These are phyloP conservation scores for Caenorhabditis sp. DNA, from an alignment of 2,888 invertebrate genomes.

Conservation along the genomic window DNA sequence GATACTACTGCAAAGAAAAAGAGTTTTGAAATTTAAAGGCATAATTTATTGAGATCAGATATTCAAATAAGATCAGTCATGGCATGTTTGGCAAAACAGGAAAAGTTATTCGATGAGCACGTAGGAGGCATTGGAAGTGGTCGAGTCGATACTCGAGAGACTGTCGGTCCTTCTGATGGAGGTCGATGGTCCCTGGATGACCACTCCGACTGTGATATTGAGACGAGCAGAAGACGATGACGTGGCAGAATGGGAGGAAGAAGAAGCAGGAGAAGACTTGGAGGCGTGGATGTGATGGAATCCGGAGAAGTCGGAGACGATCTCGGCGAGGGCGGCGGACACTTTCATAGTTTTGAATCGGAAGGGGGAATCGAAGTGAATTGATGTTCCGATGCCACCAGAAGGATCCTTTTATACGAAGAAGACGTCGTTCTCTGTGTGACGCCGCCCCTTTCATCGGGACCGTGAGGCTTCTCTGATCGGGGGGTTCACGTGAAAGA, in stretches of 20 bases:
- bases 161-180: conserved; percentile 5
- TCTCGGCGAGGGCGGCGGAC: conserved; percentile 31
- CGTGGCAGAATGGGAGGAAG: conserved; percentile 4
- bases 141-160: conserved; percentile 16
- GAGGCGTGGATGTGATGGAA: conserved; percentile 32
- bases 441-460: not conserved
- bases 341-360: conserved; percentile 29
- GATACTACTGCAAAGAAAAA: too few relatives aligned
- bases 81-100: not conserved
- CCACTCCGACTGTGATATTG: conserved; percentile 28
- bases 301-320: conserved; percentile 38
- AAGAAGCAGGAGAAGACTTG: conserved; percentile 5
- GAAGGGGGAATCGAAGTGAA: not conserved
- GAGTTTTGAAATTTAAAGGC: too few relatives aligned
- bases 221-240: conserved; percentile 20
- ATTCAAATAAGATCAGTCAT: not conserved
- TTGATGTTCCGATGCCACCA: not conserved
- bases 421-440: not conserved
- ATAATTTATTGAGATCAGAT: not conserved
- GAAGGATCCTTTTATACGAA: not conserved
- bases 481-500: not conserved
- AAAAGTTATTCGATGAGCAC: not conserved
- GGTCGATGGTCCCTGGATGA: not conserved
- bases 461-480: conserved; percentile 3
- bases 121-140: conserved; percentile 10